Conservation (phyloP, 1,140 invertebrate species). For the Bactericera cockerelli region DNA sequence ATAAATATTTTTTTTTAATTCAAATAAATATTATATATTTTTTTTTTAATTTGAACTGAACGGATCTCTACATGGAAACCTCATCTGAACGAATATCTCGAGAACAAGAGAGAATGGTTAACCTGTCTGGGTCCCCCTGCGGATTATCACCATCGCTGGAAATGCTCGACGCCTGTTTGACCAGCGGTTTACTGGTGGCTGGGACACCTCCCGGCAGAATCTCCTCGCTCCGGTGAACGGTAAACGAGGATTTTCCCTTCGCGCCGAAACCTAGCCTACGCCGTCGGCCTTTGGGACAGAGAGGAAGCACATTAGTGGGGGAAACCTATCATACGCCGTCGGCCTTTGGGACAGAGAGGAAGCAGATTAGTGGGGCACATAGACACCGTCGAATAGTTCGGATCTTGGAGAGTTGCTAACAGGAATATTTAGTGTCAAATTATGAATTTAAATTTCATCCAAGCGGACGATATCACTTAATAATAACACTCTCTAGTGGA, state of each 20-base stretch:
- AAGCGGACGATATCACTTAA: no score
- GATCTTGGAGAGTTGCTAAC: no score
- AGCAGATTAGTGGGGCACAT: conserved; percentile 39
- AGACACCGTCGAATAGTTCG: conserved; percentile 86
- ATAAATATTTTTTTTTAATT: no score
- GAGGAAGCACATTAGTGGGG: conserved; percentile 13
- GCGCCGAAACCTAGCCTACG: conserved; percentile 87
- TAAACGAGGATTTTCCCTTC: conserved; percentile 85
- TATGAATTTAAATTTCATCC: no score
- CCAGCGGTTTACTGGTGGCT: conserved; percentile 35
- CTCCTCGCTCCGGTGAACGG: conserved; percentile 89
- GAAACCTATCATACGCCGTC: conserved; percentile 87
- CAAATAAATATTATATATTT: no score
- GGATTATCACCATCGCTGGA: conserved; percentile 73
- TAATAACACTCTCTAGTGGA: no score
- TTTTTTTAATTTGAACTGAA: no score
- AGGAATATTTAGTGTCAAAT: no score
- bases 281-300: conserved; percentile 58
- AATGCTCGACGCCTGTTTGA: conserved; percentile 68
- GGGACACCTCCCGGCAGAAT: conserved; percentile 68
- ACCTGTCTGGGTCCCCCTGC: no score
- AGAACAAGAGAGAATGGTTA: no score
- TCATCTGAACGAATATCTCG: no score
- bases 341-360: conserved; percentile 41
- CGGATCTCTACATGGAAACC: no score